Base-by-base conservation (phyloP, 2,113 vertebrate genomes). In the Mugil cephalus region DNA sequence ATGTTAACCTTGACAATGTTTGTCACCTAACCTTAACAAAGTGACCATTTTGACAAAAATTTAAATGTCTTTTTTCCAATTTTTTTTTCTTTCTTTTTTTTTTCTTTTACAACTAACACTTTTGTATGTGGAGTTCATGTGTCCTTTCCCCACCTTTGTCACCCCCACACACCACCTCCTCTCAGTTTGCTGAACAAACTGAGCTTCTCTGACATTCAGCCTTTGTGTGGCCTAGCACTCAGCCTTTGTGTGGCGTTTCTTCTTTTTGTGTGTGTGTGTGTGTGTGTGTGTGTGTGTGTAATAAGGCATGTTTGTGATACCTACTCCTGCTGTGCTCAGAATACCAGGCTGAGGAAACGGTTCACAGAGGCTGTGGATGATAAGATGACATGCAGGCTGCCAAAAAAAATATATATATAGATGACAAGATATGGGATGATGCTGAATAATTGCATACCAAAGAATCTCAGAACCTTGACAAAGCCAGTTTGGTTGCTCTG, bases 231-330 rank as follows among this genome's bases (percentile, higher is more conserved):
- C 71, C n/a, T n/a, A n/a, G n/a, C n/a, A n/a, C 30, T 35, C 40
- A 62, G 76, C 40, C 69, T 74, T 48, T 70, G 40, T 18, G 65
- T 56, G 77, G 60, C 71, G 63, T 81, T 38, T 30, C 58, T 53
- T 84, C 59, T 45, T 60, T 74, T 66, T 54, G n/a, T n/a, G n/a
- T n/a, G n/a, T n/a, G n/a, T n/a, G n/a, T n/a, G n/a, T n/a, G n/a
- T n/a, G n/a, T n/a, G n/a, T n/a, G n/a, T n/a, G n/a, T n/a, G n/a
- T n/a, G n/a, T 56, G 34, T 73, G 74, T 87, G 80, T 78, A 88
- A 88, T 80, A 86, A 85, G 84, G 46, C 62, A 54, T 67, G 59
- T 84, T 78, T 59, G 64, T 77, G 71, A 86, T 82, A 84, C 82
- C 66, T 70, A 35, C 74, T 67, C 56, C 77, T 14, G 47, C 68